phyloP scores from a whole-genome alignment of 2,113 vertebrate genomes.

The Tachycineta bicolor region DNA sequence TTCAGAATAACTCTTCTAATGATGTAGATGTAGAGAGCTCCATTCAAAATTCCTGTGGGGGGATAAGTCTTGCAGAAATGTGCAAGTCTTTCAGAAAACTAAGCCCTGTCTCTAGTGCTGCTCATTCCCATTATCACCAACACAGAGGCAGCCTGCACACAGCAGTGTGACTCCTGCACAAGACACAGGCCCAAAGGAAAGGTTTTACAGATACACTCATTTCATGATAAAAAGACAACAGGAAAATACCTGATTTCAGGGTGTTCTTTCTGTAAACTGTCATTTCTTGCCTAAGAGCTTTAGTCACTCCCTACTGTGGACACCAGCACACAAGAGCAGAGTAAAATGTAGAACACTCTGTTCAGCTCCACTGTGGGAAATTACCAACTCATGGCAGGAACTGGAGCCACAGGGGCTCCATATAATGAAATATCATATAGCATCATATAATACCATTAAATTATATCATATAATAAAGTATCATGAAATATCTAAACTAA shows the following conservation, averaged over 20 bases:
- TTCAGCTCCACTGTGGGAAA: not conserved
- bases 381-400: not conserved
- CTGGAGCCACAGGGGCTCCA: not conserved
- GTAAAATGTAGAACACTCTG: not conserved
- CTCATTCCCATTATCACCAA: not conserved
- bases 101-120: not conserved
- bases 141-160: not conserved
- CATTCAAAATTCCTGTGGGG: not conserved
- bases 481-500: not conserved
- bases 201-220: not conserved
- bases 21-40: not conserved
- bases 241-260: not conserved
- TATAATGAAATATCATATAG: not conserved
- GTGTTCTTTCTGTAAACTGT: not conserved
- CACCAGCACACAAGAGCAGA: not conserved
- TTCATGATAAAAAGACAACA: not conserved
- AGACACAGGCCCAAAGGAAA: not conserved
- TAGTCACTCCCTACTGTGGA: not conserved
- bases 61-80: not conserved
- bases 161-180: not conserved
- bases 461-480: not conserved
- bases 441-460: not conserved
- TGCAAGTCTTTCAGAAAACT: not conserved
- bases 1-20: not conserved
- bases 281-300: not conserved